Evolutionary conservation across 2,888 invertebrate genomes (phyloP).

Genomic region (Tiliacea citrago): DNA sequence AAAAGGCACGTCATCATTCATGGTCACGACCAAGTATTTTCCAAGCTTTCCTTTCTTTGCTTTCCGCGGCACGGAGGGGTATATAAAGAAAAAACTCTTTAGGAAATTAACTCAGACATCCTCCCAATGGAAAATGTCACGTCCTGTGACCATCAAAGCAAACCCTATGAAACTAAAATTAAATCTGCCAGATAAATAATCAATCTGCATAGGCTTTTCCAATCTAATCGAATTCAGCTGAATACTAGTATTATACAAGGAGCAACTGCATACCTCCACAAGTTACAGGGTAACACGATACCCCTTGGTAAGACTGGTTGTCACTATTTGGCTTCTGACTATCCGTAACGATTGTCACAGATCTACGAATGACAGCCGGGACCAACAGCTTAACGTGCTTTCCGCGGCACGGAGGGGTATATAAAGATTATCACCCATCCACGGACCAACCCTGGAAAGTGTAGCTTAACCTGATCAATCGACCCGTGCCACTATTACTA

Average conservation of each 20-base stretch:
- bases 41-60: too few relatives aligned
- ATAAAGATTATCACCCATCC: background rate
- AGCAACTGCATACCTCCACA: background rate
- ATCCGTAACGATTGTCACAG: background rate
- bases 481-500: background rate
- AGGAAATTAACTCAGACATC: slow-evolving; percentile 40
- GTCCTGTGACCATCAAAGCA: slow-evolving; percentile 1
- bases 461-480: background rate
- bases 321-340: background rate
- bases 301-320: background rate
- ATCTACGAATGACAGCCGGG: background rate
- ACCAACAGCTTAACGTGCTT: background rate
- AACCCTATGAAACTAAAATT: slow-evolving; percentile 4
- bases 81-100: slow-evolving; percentile 27
- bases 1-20: slow-evolving; percentile 7
- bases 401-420: background rate
- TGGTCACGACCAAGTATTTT: background rate
- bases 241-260: background rate
- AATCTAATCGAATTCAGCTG: background rate
- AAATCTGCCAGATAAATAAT: background rate
- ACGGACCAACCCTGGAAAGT: background rate
- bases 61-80: too few relatives aligned
- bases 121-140: slow-evolving; percentile 23
- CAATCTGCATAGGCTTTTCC: background rate
- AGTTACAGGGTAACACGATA: background rate